These are phyloP conservation scores for Lumbricus terrestris DNA, from an alignment of 2,888 invertebrate species.

Conservation along the genomic window DNA sequence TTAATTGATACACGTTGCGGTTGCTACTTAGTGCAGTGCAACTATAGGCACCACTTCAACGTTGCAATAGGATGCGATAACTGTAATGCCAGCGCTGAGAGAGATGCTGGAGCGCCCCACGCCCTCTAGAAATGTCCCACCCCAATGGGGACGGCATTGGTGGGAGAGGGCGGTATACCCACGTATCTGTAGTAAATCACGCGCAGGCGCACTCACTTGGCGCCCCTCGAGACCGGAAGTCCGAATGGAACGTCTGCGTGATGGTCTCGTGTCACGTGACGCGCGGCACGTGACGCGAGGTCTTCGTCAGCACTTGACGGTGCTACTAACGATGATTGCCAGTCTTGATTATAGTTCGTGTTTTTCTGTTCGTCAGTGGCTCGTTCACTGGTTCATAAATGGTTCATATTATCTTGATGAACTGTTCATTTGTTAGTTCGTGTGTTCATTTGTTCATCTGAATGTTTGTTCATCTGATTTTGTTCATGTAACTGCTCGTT, in stretches of 20 bases:
- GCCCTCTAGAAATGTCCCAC: not conserved
- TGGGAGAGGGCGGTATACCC: not conserved
- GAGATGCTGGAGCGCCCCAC: not conserved
- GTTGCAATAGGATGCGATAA: not conserved
- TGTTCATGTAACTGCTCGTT: too few relatives aligned
- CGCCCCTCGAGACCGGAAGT: not conserved
- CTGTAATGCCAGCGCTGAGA: not conserved
- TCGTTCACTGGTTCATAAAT: too few relatives aligned
- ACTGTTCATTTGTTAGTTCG: too few relatives aligned
- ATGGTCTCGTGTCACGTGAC: not conserved
- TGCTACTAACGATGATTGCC: too few relatives aligned
- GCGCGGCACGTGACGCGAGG: too few relatives aligned
- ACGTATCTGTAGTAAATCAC: not conserved
- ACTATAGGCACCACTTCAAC: not conserved
- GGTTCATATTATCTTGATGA: too few relatives aligned
- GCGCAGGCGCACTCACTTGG: not conserved
- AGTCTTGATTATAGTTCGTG: too few relatives aligned
- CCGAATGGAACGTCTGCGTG: not conserved
- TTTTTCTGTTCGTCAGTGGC: too few relatives aligned
- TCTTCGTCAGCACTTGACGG: too few relatives aligned
- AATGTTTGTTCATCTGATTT: too few relatives aligned
- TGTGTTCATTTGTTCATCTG: too few relatives aligned
- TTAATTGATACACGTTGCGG: not conserved
- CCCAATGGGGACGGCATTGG: not conserved
- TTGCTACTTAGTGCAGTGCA: not conserved